Percentiles rank a stretch among this genome's conserved stretches.
Evolutionary conservation across 2,797 vertebrate genomes (phyloP).

Genomic region (Sebastolobus alascanus): DNA sequence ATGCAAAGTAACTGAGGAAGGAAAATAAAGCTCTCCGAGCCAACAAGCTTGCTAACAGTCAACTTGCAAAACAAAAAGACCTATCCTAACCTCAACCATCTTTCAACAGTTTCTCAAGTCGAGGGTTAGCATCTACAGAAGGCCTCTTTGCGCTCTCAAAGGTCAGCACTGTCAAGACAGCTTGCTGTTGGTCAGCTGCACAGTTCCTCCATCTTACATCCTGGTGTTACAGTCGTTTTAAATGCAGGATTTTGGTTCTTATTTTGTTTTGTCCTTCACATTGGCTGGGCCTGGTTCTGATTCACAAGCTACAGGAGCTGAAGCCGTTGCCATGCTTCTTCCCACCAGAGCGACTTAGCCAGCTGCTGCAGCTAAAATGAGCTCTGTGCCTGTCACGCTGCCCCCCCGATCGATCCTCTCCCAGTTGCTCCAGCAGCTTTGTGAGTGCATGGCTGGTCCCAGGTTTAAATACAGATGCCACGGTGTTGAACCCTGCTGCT

Average conservation of each 20-base stretch:
- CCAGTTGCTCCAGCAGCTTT: slow-evolving; percentile 5
- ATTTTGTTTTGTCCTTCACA: neutral
- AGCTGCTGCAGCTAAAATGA: slow-evolving; percentile 46
- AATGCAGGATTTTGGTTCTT: neutral
- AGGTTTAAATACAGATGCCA: slow-evolving; percentile 56
- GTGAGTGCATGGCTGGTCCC: slow-evolving; percentile 35
- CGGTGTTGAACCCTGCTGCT: slow-evolving; percentile 9
- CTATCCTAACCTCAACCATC: too few species aligned
- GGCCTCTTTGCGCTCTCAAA: too few species aligned
- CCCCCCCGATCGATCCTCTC: neutral
- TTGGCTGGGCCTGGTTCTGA: slow-evolving; percentile 19
- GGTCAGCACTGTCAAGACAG: too few species aligned
- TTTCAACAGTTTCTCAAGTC: too few species aligned
- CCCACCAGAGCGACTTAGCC: slow-evolving; percentile 28
- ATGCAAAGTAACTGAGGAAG: neutral
- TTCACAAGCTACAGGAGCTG: slow-evolving; percentile 26
- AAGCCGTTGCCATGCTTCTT: slow-evolving; percentile 4
- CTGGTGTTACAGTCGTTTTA: neutral
- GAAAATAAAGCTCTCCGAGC: neutral
- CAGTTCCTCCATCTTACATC: too few species aligned
- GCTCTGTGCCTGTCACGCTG: slow-evolving; percentile 26
- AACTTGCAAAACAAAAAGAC: too few species aligned
- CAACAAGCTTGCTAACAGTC: neutral
- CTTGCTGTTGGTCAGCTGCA: neutral
- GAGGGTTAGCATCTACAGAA: too few species aligned